Conservation (phyloP, 2,113 vertebrate species). For the Desmodus rotundus region DNA sequence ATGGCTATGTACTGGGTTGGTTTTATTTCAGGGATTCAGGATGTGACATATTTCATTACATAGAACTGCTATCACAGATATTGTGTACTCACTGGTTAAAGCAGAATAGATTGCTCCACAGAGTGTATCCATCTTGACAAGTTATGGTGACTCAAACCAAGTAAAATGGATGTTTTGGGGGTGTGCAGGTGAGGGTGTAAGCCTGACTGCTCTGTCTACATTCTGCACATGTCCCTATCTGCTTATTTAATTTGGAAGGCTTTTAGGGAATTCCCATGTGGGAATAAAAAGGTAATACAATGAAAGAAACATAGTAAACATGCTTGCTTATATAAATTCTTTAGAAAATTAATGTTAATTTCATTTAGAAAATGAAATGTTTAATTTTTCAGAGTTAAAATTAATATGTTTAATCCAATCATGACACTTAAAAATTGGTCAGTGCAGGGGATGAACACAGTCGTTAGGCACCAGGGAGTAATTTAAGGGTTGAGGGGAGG, state of each 20-base stretch:
- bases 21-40: not conserved
- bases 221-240: not conserved
- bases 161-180: not conserved
- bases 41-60: not conserved
- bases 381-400: conserved; percentile 17
- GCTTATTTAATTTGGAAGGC: conserved; percentile 2
- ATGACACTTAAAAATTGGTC: conserved; percentile 40
- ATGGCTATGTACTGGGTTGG: not conserved
- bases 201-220: not conserved
- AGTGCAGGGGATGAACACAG: not conserved
- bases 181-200: not conserved
- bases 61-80: not conserved
- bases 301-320: conserved; percentile 20
- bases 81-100: not conserved
- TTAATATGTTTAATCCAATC: not conserved
- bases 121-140: not conserved
- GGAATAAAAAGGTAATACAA: conserved; percentile 47
- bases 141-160: not conserved
- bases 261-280: not conserved
- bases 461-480: not conserved
- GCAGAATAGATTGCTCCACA: not conserved
- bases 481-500: not conserved
- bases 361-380: conserved; percentile 49
- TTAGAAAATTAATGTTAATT: no score
- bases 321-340: conserved; percentile 5